Evolutionary conservation across 2,888 invertebrate genomes (phyloP), one percentile per base, ranked within the genome.

Genomic region (Synergus itoensis): DNA sequence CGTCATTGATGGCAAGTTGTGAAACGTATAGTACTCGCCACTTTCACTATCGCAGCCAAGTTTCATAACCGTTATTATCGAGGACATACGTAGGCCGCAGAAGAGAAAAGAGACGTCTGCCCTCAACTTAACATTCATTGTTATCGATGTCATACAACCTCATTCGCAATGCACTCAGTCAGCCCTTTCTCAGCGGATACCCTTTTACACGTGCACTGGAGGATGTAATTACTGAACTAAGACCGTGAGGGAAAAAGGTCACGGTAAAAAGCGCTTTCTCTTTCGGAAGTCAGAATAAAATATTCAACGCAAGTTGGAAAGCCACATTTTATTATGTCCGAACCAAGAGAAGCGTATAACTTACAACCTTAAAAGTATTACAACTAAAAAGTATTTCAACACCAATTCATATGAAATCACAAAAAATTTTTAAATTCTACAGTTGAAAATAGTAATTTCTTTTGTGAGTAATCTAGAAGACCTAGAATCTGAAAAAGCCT

Each of bases 51-150:
- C 92, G 91, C 89, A 89, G 90, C 87, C 90, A 90, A 88, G 90
- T 92, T 92, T 92, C 91, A 91, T 92, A 92, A 92, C 91, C 88
- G 90, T 91, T 92, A 90, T 91, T 92, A 91, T 91, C 90, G 92
- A 90, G 91, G 91, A 88, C 91, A 89, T 88, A 89, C 89, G 89
- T 90, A 89, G 89, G 88, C 84, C 84, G 88, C 81, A 78, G 79
- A 80, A 82, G 76, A 81, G 84, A 81, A 85, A 86, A 84, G 86
- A 84, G 84, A 73, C 40, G 36, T 84, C 83, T 81, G 84, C 82
- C 85, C 82, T 85, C 87, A 78, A 81, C 82, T 76, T 64, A 63
- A 75, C 78, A 45, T 64, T 77, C 79, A 83, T 83, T 83, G 81
- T 83, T 81, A 79, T 80, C 77, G 78, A 78, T 73, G 73, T 73